Conservation (phyloP, 2,113 vertebrate species). For the Paradisaea rubra region DNA sequence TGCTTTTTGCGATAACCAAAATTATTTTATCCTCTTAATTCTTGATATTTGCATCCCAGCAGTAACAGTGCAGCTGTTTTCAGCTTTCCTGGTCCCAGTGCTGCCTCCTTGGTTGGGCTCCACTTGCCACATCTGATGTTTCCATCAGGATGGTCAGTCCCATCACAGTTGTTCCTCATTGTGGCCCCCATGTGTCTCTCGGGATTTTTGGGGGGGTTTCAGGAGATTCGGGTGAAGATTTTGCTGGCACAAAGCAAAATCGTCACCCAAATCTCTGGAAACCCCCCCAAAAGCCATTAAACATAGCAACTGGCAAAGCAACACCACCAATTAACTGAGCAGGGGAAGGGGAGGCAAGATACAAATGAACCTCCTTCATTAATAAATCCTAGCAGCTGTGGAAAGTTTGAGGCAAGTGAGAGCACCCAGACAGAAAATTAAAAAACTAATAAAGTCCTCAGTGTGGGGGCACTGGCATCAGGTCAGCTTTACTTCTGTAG, state of each 20-base stretch:
- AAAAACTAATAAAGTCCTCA: slow-evolving; percentile 82
- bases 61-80: neutral
- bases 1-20: neutral
- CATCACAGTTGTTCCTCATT: neutral
- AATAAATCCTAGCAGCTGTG: slow-evolving; percentile 72
- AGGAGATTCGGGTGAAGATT: neutral
- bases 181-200: neutral
- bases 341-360: slow-evolving; percentile 14
- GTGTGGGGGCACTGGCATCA: slow-evolving; percentile 77
- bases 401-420: slow-evolving; percentile 75
- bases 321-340: neutral
- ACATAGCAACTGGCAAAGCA: neutral
- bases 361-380: slow-evolving; percentile 39
- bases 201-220: neutral
- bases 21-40: neutral
- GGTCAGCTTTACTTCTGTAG: slow-evolving; percentile 73
- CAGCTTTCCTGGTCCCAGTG: fast-evolving
- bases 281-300: neutral
- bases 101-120: neutral
- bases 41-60: neutral
- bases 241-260: neutral
- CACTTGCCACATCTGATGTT: fast-evolving
- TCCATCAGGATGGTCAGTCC: neutral
- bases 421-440: slow-evolving; percentile 81
- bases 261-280: neutral